Base-by-base conservation (phyloP, 2,888 invertebrate species). In the Drosophila meridiana region DNA sequence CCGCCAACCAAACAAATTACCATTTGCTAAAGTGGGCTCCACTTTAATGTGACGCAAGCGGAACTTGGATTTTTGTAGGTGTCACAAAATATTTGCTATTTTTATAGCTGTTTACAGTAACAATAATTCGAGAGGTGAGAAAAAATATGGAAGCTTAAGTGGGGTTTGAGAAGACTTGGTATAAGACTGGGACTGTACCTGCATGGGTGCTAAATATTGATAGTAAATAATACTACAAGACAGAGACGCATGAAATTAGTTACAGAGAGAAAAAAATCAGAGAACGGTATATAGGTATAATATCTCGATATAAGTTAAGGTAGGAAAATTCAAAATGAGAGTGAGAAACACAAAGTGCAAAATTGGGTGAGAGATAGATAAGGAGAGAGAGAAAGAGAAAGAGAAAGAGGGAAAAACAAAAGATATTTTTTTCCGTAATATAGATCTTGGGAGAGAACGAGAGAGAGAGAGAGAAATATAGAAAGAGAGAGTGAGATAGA, bases 1-100 rank as follows among this genome's bases (percentile, higher is more conserved):
- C 60, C 66, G 47, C 45, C 20, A 62, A 50, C 42, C 11, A 69
- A 52, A 52, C 57, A 50, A 73, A 78, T 77, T 73, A 69, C 43
- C 69, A 77, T 78, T 73, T 62, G 42, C 48, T 28, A 13, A 66
- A 74, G 48, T 73, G 67, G 40, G 11, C 3, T 53, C 60, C 13
- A 56, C 74, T 73, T 77, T 69, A 77, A 76, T 52, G 30, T 59
- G 50, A 28, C 14, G 32, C 50, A 50, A 66, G 26, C 2, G 28
- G 9, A n/a, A 63, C 13, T n/a, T 38, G 9, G 30, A 11, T 11
- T n/a, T 38, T 53, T 40, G 11, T 43, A 47, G 40, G 50, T 52
- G 42, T 9, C 14, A 2, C 2, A 43, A 30, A 20, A 26, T 36
- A n/a, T 34, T 43, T 3, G 13, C 26, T 2, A 8, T 43, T 45